phyloP scores from a whole-genome alignment of 2,888 invertebrate genomes.

The Ferrisia virgata region DNA sequence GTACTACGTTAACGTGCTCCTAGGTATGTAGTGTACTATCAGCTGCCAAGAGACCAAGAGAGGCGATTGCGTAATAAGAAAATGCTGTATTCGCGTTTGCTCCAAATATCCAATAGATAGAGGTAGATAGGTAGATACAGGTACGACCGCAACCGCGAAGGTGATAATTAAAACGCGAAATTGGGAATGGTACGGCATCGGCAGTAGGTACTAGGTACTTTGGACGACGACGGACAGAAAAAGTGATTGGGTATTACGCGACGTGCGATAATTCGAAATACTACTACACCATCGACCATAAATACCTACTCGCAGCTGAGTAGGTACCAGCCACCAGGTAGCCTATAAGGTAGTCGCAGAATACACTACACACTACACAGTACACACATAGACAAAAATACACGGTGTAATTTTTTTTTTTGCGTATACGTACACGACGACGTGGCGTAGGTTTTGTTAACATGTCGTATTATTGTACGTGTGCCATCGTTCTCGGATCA shows the following conservation, averaged over 20 bases:
- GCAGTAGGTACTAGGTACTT: too few relatives aligned
- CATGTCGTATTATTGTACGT: conserved; percentile 22
- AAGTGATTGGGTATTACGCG: neutral
- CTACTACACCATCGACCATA: neutral
- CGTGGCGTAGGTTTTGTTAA: neutral
- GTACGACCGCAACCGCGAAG: neutral
- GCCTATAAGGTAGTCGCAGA: too few relatives aligned
- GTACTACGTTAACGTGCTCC: too few relatives aligned
- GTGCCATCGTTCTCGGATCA: conserved; percentile 33
- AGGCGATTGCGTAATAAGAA: neutral
- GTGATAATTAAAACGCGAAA: conserved; percentile 28
- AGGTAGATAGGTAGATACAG: neutral
- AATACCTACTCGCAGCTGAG: neutral
- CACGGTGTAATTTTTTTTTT: neutral
- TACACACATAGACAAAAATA: neutral
- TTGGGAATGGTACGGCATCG: too few relatives aligned
- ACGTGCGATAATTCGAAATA: neutral
- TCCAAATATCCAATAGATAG: neutral
- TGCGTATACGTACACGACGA: neutral
- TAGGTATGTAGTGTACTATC: too few relatives aligned
- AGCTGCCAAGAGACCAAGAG: too few relatives aligned
- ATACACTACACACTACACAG: too few relatives aligned
- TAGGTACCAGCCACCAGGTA: too few relatives aligned
- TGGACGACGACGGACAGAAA: neutral
- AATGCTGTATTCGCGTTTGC: neutral